Base-by-base conservation (phyloP, 1,140 invertebrate genomes). In the Lepidurus apus region DNA sequence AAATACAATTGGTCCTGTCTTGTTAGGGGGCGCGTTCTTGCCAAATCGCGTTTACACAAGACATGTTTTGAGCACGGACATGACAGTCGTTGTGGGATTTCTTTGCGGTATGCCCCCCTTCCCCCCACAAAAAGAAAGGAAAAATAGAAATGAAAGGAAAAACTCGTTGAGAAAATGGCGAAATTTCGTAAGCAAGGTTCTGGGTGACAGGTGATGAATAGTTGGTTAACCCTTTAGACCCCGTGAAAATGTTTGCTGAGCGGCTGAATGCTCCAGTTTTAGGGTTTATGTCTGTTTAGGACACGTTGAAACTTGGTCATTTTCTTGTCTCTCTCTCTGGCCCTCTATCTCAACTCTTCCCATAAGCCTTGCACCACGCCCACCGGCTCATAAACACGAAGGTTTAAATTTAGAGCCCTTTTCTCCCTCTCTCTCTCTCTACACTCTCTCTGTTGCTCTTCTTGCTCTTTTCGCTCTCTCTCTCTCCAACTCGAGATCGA, bases 291-390 rank as follows among this genome's bases (percentile, higher is more conserved):
- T 65, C 53, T 65, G n/a, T 21, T 10, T 13, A 65, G 3, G 53
- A 65, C 53, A n/a, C 53, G 53, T 65, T 65, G 53, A 65, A 65
- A 21, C 53, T 65, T 65, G n/a, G 53, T 65, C 53, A 65, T 65
- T 65, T 65, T 65, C 53, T 65, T n/a, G 53, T 65, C 53, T 65
- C 53, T 7, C 21, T 65, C 53, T 13, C 34, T 34, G 34, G 34
- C 34, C 4, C 34, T 34, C 34, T 34, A 34, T 65, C 53, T 9
- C 53, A 65, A 65, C 53, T 65, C 53, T 13, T 65, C 53, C 21
- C 53, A 65, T 65, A 65, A 65, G 53, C 53, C 53, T 65, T 9
- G 13, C 53, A 65, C 53, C 53, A 65, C 53, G 53, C 53, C 53
- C 53, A 65, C n/a, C 53, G 17, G 53, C 53, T 65, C 53, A 65